phyloP scores from a whole-genome alignment of 2,888 invertebrate genomes.

The Rotaria macrura region DNA sequence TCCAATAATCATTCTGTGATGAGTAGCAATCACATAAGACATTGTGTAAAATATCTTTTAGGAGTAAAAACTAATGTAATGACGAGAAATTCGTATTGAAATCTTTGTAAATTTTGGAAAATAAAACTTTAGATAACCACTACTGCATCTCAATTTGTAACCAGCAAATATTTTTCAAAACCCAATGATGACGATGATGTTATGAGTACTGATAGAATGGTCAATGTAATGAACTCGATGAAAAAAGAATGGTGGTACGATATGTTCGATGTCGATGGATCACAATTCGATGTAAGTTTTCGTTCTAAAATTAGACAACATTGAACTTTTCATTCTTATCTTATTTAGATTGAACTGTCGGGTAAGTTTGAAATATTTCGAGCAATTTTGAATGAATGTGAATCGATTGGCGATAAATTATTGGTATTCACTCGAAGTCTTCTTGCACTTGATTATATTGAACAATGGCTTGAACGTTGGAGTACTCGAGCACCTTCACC shows the following conservation, averaged over 20 bases:
- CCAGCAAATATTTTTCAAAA: neutral
- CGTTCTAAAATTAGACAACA: too few species aligned
- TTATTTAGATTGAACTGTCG: slow-evolving; percentile 56
- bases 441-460: slow-evolving; percentile 71
- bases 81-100: too few species aligned
- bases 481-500: slow-evolving; percentile 48
- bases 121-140: neutral
- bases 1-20: too few species aligned
- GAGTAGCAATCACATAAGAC: too few species aligned
- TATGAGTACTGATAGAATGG: neutral
- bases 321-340: too few species aligned
- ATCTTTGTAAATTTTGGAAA: too few species aligned
- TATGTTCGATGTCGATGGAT: slow-evolving; percentile 39
- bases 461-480: neutral
- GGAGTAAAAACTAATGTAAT: too few species aligned
- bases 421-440: slow-evolving; percentile 91
- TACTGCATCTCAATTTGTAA: neutral
- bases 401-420: slow-evolving; percentile 87
- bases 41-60: too few species aligned
- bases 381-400: slow-evolving; percentile 76
- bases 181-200: neutral
- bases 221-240: neutral
- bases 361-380: slow-evolving; percentile 73
- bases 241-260: slow-evolving; percentile 4
- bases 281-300: slow-evolving; percentile 62